A percentile compares a stretch with the other conserved stretches of the same genome.
phyloP scores from a whole-genome alignment of 2,113 vertebrate species.

The Odobenus rosmarus region DNA sequence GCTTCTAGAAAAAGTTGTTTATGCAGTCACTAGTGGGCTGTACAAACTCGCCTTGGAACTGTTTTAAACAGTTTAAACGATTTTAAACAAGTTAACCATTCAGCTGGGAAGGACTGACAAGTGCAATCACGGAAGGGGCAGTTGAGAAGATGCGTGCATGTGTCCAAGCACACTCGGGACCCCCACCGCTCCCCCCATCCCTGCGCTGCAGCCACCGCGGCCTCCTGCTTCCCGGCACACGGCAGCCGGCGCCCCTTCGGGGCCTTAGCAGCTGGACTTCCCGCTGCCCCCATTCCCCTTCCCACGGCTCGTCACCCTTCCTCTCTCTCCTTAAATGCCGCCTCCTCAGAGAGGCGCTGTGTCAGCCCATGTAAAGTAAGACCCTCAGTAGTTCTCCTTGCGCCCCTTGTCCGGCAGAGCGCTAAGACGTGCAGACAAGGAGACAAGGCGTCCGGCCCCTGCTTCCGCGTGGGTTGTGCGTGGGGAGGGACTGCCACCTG shows the following conservation, averaged over 20 bases:
- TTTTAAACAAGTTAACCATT: neutral
- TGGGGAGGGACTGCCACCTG: neutral
- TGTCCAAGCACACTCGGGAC: neutral
- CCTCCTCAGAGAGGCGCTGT: neutral
- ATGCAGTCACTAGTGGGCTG: too few relatives aligned
- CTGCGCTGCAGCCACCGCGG: fast-evolving
- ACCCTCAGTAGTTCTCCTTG: neutral
- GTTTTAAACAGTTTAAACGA: too few relatives aligned
- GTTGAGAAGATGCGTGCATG: neutral
- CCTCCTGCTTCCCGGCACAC: neutral
- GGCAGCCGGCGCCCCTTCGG: too few relatives aligned
- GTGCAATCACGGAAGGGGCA: neutral
- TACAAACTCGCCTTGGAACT: too few relatives aligned
- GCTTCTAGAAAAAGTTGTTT: too few relatives aligned
- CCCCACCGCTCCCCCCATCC: neutral
- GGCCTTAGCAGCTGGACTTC: neutral
- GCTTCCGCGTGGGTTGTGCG: neutral
- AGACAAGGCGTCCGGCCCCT: neutral
- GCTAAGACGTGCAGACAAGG: neutral
- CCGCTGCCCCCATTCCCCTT: neutral
- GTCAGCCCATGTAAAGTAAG: neutral
- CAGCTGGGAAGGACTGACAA: neutral
- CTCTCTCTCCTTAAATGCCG: neutral
- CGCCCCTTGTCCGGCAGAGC: neutral
- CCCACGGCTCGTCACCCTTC: neutral